Base-by-base conservation (phyloP, 2,797 vertebrate genomes). In the Sylvilagus floridanus region DNA sequence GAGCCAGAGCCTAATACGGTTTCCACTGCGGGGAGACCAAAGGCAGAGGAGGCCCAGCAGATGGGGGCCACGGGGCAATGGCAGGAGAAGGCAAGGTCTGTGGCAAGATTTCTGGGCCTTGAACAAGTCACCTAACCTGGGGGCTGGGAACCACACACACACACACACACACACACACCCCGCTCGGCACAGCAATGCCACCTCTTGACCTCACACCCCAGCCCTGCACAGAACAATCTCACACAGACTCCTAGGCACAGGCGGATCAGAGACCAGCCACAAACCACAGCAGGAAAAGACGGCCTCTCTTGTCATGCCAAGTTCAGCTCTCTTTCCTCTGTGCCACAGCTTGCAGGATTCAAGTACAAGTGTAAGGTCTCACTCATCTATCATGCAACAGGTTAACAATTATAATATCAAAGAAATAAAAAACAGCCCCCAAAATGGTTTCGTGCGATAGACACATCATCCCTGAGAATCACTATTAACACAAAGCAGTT, bases 401-500 rank as follows among this genome's bases (percentile, higher is more conserved):
- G 62, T 28, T 62, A 81, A 85, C 35, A 47, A 22, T 79, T 32
- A 26, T 28, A n/a, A 54, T 21, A 69, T 50, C 32, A 68, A 77
- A 92, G 83, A 42, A n/a, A 35, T 1, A 54, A 87, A 86, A 77
- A 57, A 68, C 12, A 72, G 11, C 22, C 42, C 72, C 47, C 84
- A 47, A 26, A 2, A 21, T 7, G 54, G 14, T 62, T 88, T 12
- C 84, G 37, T 14, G 24, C 17, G 17, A 75, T 66, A 35, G 84
- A 85, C 85, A 77, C 24, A 60, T 6, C 57, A 60, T 54, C 81
- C 47, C 14, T 63, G n/a, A 78, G 76, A 83, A 83, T 66, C 62
- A 47, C 54, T 57, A 62, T 71, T 62, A 94, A 62, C 68, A 69
- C 57, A 96, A 90, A 91, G 52, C 3, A 90, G 37, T 86, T 35